Conservation (phyloP, 2,113 vertebrate species). For the Drymodes brunneopygia region DNA sequence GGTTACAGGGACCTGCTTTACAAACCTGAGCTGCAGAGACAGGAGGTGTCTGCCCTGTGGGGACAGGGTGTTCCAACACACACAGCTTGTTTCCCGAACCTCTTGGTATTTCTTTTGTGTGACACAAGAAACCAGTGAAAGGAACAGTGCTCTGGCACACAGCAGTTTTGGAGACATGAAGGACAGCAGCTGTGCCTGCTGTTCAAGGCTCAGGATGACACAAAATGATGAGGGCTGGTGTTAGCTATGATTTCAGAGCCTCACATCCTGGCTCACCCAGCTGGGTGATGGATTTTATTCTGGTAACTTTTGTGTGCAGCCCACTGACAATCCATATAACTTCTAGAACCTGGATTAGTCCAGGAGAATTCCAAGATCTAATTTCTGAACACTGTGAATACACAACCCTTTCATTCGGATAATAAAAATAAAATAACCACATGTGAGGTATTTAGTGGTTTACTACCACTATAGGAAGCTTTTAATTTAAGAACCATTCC, state of each 20-base stretch:
- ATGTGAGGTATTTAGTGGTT: neutral
- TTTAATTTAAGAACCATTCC: neutral
- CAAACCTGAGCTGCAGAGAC: rapidly evolving
- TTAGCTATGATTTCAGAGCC: neutral
- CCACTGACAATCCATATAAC: neutral
- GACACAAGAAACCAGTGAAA: neutral
- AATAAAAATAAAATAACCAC: neutral
- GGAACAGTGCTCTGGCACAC: neutral
- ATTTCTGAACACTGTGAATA: neutral
- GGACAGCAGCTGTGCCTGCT: neutral
- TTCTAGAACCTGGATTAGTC: neutral
- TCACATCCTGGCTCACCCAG: neutral
- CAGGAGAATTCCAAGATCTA: neutral
- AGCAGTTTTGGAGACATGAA: neutral
- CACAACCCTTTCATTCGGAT: neutral
- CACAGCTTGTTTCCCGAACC: neutral
- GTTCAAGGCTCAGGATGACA: neutral
- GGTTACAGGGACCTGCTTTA: neutral
- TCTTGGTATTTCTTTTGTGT: neutral
- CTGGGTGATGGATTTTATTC: neutral
- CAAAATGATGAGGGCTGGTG: neutral
- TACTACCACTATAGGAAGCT: neutral
- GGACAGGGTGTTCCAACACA: neutral
- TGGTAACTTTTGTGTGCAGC: neutral
- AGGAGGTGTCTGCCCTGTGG: neutral